Evolutionary conservation across 2,888 invertebrate genomes (phyloP), one percentile per base, ranked within the genome.

Genomic region (Chorisops tibialis): DNA sequence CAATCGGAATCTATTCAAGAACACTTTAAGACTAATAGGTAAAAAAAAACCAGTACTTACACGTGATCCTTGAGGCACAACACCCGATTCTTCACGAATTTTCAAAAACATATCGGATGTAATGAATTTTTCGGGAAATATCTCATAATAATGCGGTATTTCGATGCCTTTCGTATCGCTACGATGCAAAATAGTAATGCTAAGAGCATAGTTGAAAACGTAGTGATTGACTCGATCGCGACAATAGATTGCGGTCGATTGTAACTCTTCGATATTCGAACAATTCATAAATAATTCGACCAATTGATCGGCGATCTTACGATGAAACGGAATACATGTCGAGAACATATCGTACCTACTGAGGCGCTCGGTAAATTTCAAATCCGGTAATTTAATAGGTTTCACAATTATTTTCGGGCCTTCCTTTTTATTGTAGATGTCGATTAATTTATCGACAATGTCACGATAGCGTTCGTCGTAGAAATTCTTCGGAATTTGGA

Each of bases 61-160:
- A 74, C 63, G 47, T 2, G 60, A 52, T 39, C 56, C 63, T 43
- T 41, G 67, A 0, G 82, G 81, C 2, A 83, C 83, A 4, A 86
- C 80, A 56, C 81, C 82, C 63, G 85, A 80, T 72, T 85, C 84
- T 73, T 88, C 87, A 22, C 86, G 79, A 0, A 87, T 87, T 37
- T 80, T 76, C 0, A 82, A 77, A 74, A 89, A 86, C 19, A 87
- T 81, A 60, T 83, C 82, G 18, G 86, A 82, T 69, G 88, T 88
- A 72, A 90, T 78, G 75, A 87, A 91, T 75, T 88, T 88, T 71
- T 88, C 88, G 0, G 91, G 91, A 75, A 91, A 89, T 0, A 84
- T 80, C 73, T 89, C 87, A 50, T 83, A 82, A 63, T 89, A 82
- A 0, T 87, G 83, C 0, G 91, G 91, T 51, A 91, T 73, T 52